phyloP scores from a whole-genome alignment of 2,888 invertebrate genomes.

The Synanthedon andrenaeformis region DNA sequence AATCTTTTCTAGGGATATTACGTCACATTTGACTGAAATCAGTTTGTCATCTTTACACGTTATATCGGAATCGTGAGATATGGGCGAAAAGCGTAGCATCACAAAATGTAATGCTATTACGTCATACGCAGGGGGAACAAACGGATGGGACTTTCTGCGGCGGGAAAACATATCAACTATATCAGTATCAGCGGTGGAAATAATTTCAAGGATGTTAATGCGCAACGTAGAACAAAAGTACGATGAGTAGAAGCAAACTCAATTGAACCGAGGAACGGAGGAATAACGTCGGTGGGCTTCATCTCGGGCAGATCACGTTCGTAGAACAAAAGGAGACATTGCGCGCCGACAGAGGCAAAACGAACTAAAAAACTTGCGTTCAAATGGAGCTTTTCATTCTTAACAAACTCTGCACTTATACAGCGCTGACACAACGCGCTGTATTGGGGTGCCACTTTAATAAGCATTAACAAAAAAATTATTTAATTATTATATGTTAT shows the following conservation, averaged over 20 bases:
- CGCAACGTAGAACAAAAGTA: conserved; percentile 36
- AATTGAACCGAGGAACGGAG: conserved; percentile 47
- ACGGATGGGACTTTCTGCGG: conserved; percentile 32
- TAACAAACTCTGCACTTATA: conserved; percentile 47
- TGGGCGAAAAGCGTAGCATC: conserved; percentile 35
- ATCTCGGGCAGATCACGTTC: conserved; percentile 64
- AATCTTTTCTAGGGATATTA: conserved; percentile 27
- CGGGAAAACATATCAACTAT: conserved; percentile 16
- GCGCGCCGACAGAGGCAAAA: conserved; percentile 43
- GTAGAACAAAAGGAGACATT: conserved; percentile 55
- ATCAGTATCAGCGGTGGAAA: conserved; percentile 27
- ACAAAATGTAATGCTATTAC: conserved; percentile 46
- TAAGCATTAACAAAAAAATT: conserved; percentile 14
- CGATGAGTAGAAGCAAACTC: conserved; percentile 48
- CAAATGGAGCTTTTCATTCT: conserved; percentile 60
- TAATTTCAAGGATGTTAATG: conserved; percentile 39
- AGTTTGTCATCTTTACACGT: conserved; percentile 40
- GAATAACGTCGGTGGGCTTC: conserved; percentile 55
- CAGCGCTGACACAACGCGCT: conserved; percentile 25
- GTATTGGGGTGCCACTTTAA: conserved; percentile 20
- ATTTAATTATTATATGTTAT: background rate
- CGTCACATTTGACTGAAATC: conserved; percentile 31
- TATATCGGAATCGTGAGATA: conserved; percentile 49
- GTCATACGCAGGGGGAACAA: conserved; percentile 42
- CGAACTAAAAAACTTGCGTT: conserved; percentile 49